A percentile compares a stretch with the other conserved stretches of the same genome.
Evolutionary conservation across 2,888 invertebrate genomes (phyloP).

Genomic region (Belgica antarctica): DNA sequence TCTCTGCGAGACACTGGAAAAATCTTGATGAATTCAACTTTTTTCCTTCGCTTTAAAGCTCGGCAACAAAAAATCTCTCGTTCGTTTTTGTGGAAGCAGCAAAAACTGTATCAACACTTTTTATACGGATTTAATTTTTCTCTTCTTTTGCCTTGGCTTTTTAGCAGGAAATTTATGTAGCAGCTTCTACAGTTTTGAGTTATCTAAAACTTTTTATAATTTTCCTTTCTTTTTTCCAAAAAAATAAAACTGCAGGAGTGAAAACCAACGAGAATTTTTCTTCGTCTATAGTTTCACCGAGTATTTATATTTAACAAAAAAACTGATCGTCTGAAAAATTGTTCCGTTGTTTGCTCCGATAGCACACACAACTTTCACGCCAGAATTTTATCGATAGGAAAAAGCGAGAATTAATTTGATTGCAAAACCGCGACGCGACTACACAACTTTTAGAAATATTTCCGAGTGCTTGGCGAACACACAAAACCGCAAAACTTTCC

Average conservation of each 20-base stretch:
- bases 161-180: neutral
- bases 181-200: conserved; percentile 2
- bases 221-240: neutral
- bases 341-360: neutral
- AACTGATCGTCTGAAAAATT: conserved; percentile 14
- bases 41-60: conserved; percentile 18
- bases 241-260: neutral
- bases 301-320: too few species aligned
- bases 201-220: conserved; percentile 8
- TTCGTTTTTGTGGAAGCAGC: neutral
- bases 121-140: conserved; percentile 7
- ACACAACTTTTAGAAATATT: conserved; percentile 17
- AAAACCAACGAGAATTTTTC: conserved; percentile 9
- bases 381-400: neutral
- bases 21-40: conserved; percentile 31
- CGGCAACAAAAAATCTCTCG: conserved; percentile 1
- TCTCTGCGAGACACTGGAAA: conserved; percentile 30
- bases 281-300: conserved; percentile 3
- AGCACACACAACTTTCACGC: conserved; percentile 9
- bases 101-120: conserved; percentile 21
- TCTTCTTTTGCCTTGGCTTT: neutral
- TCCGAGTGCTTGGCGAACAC: too few species aligned
- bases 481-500: neutral
- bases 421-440: conserved; percentile 41
- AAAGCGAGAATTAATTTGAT: conserved; percentile 36